These are phyloP conservation scores for Helicolenus hilgendorfi DNA, from an alignment of 2,797 vertebrate genomes.

Conservation along the genomic window DNA sequence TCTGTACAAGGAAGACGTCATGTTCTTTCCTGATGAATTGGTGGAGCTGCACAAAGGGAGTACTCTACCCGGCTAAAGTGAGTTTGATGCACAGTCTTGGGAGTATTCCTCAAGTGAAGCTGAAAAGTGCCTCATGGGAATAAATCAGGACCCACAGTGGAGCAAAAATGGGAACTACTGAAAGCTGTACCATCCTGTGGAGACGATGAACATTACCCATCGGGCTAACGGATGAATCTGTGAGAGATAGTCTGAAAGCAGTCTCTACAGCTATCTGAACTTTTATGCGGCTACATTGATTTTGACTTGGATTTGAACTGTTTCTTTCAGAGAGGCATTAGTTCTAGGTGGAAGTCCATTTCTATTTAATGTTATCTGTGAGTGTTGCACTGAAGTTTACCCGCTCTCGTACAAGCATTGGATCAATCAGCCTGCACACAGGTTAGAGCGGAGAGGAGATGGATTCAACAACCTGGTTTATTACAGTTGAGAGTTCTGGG, in stretches of 20 bases:
- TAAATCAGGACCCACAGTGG: neutral
- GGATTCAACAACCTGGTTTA: neutral
- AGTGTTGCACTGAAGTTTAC: neutral
- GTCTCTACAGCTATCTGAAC: neutral
- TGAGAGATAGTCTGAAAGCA: neutral
- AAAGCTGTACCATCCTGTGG: neutral
- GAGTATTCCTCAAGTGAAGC: slow-evolving; percentile 7
- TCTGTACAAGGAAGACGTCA: neutral
- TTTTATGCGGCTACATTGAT: neutral
- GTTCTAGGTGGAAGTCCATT: neutral
- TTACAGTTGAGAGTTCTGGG: neutral
- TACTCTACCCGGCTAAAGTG: neutral
- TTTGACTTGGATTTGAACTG: neutral
- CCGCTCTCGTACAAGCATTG: neutral
- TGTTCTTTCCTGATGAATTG: slow-evolving; percentile 14
- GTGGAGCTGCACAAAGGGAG: neutral
- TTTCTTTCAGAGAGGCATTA: neutral
- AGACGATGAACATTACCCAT: neutral
- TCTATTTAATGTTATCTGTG: neutral
- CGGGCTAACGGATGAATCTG: neutral
- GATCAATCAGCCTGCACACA: neutral
- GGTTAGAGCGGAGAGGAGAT: neutral
- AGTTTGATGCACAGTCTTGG: slow-evolving; percentile 11
- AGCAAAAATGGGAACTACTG: neutral
- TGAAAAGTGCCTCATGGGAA: neutral